Base-by-base conservation (phyloP, 2,888 invertebrate species). In the Bhutanitis thaidina region DNA sequence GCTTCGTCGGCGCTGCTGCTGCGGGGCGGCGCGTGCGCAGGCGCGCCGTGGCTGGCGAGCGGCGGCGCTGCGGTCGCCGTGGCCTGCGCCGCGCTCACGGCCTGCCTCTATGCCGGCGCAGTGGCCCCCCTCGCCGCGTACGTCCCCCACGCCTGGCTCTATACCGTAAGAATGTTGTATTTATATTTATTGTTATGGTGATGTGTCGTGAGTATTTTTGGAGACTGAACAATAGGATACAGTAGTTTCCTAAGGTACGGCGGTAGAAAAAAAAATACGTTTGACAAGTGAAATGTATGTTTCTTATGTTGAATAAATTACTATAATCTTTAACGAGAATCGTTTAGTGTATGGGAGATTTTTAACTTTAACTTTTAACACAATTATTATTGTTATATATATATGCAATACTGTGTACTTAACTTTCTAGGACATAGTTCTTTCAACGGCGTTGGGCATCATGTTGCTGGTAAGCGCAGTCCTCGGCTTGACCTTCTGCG, bases 111-210 rank as follows among this genome's bases (percentile, higher is more conserved):
- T 55, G 69, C 65, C 9, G 70, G 57, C 38, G 60, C 56, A 27
- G 64, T 64, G 48, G 60, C 69, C n/a, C 52, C 49, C 10, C 52
- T 69, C 53, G 67, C 77, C 27, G 58, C 55, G 10, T 50, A 43
- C n/a, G 75, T 74, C 52, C 79, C 81, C 1, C 54, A 60, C 16
- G 32, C 43, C 4, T 75, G 64, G 59, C 60, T 81, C n/a, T 67
- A 67, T 49, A 59, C 61, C 9, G 79, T 79, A 0, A 58, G 69
- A 34, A 9, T 7, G 1, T 34, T 12, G 12, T 12, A 4, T 10
- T 3, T 32, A 7, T 29, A 7, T 29, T 29, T 9, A 7, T 29
- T 29, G n/a, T n/a, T n/a, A n/a, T n/a, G n/a, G n/a, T n/a, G n/a
- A n/a, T n/a, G n/a, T n/a, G n/a, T n/a, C n/a, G n/a, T n/a, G n/a